A percentile compares a stretch with the other conserved stretches of the same genome.
These are phyloP conservation scores for Dromiciops gliroides DNA, from an alignment of 2,113 vertebrate genomes.

Conservation along the genomic window DNA sequence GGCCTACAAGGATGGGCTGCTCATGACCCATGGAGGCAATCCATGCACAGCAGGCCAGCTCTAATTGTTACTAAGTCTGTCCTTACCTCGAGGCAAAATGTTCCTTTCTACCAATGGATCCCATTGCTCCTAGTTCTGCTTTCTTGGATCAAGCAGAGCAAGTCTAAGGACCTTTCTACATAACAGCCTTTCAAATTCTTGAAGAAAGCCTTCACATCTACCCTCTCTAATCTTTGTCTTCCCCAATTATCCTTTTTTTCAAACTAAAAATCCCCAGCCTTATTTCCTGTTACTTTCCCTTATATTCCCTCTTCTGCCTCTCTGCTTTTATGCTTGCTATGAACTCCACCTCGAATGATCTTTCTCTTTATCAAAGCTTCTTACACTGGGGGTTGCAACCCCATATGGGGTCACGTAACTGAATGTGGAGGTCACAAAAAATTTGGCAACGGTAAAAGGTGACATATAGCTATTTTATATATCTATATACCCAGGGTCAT, in stretches of 20 bases:
- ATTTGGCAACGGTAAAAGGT: no score
- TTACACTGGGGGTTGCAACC: no score
- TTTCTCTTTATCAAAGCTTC: no score
- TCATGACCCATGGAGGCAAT: not conserved
- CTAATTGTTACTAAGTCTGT: not conserved
- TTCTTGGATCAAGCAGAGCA: not conserved
- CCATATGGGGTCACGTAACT: no score
- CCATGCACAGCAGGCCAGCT: not conserved
- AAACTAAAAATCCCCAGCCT: not conserved
- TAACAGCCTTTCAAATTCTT: not conserved
- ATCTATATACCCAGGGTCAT: no score
- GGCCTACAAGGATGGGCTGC: not conserved
- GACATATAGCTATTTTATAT: no score
- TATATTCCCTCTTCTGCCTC: not conserved
- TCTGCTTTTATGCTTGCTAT: not conserved
- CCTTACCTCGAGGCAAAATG: not conserved
- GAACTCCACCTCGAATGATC: not conserved
- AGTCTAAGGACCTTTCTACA: not conserved
- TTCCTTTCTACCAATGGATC: not conserved
- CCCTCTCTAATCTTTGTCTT: not conserved
- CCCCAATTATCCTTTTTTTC: not conserved
- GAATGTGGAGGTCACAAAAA: no score
- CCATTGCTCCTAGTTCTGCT: not conserved
- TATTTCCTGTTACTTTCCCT: not conserved
- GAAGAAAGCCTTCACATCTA: not conserved